Evolutionary conservation across 2,113 vertebrate species (phyloP), one percentile per base, ranked within the genome.

Genomic region (Chamaea fasciata): DNA sequence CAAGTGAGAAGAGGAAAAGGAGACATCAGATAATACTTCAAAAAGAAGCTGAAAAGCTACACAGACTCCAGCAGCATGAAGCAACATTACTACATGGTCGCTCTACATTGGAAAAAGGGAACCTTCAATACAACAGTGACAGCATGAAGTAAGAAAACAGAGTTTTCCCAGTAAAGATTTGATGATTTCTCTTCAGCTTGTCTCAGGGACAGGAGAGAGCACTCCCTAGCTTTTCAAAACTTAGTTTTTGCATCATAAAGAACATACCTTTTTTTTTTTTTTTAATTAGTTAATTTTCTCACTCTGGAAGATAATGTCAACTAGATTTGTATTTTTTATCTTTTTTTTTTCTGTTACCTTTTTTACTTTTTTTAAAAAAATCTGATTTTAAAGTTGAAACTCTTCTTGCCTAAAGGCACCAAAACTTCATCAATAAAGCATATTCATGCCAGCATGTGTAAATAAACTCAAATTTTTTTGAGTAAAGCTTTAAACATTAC

Each of bases 1-100:
- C 27, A 82, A 91, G 57, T 62, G 75, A 85, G 70, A 88, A 63
- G 42, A 77, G 17, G 17, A 12, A 70, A 94, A 67, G 80, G 75
- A 94, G 24, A 89, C 75, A 88, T 93, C 79, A 94, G 42, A 65
- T 64, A 69, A 64, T 47, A 55, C 71, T 90, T 95, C 92, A 97
- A 90, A 95, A 5, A 57, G 50, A 83, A 91, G 47, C 57, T 83
- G 78, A 83, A 92, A 79, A 95, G 75, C 76, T 87, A 74, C 71
- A 86, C 50, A 92, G 76, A 74, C 64, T 88, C 17, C 44, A 92
- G 35, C 68, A 88, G 55, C 85, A 85, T 0, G 1, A 88, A 77
- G 57, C n/a, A 77, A 26, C 11, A 2, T 83, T 57, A 90, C 70
- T 57, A 90, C 59, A 88, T 22, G 42, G 50, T 59, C 0, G 6